phyloP scores from a whole-genome alignment of 2,113 vertebrate species.

The Smithornis capensis region DNA sequence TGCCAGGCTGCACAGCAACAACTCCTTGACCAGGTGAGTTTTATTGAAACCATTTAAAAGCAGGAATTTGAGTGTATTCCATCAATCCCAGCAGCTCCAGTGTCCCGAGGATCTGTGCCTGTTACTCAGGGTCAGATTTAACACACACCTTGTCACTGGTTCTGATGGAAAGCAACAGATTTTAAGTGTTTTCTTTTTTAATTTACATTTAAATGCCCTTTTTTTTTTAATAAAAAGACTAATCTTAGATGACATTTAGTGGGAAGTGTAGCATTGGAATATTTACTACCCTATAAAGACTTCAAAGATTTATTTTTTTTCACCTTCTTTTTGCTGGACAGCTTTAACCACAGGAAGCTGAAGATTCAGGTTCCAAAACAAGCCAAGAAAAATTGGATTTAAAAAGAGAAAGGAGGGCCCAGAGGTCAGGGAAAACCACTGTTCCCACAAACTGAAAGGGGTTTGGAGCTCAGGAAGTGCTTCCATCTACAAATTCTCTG shows the following conservation, averaged over 20 bases:
- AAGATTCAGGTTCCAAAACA: conserved; percentile 23
- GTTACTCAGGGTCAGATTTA: conserved; percentile 21
- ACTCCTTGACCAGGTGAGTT: neutral
- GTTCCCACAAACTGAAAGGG: neutral
- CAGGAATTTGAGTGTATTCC: neutral
- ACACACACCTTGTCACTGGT: neutral
- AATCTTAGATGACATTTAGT: conserved; percentile 30
- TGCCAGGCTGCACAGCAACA: neutral
- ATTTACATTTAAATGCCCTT: neutral
- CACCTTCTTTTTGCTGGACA: neutral
- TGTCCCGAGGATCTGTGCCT: neutral
- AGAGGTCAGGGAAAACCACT: neutral
- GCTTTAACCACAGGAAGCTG: neutral
- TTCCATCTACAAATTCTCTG: neutral
- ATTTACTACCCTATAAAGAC: conserved; percentile 37
- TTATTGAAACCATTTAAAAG: conserved; percentile 42
- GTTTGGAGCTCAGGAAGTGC: neutral
- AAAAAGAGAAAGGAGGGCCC: neutral
- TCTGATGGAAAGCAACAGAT: neutral
- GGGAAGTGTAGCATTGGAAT: conserved; percentile 39
- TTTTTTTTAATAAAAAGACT: neutral
- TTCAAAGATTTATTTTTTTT: neutral
- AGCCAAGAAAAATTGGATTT: no score
- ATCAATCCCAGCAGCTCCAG: neutral
- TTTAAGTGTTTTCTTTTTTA: neutral